A percentile compares a stretch with the other conserved stretches of the same genome.
Conservation (phyloP, 2,888 invertebrate genomes). For the Sesia apiformis region DNA sequence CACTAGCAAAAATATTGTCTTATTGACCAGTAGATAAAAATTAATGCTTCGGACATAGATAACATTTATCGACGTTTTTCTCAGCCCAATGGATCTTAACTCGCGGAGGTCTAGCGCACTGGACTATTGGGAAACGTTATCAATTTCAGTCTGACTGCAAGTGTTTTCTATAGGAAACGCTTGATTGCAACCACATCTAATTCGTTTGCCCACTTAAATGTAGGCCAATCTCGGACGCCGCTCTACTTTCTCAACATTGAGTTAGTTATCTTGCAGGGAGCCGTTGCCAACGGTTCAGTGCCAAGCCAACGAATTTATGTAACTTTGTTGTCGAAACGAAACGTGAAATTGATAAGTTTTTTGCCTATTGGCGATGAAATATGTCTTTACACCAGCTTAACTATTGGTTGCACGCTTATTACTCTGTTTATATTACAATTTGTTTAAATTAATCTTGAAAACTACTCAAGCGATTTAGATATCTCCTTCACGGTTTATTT, state of each 20-base stretch:
- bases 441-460: not conserved
- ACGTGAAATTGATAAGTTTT: constrained; percentile 32
- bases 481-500: not conserved
- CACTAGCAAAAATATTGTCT: too few relatives aligned
- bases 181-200: constrained; percentile 62
- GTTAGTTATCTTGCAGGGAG: constrained; percentile 62
- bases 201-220: constrained; percentile 51
- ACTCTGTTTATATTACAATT: too few relatives aligned
- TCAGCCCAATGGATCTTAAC: too few relatives aligned
- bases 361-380: not conserved
- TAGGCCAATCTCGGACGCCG: constrained; percentile 63
- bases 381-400: not conserved
- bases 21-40: too few relatives aligned
- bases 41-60: too few relatives aligned
- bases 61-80: too few relatives aligned
- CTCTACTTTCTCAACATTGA: constrained; percentile 66
- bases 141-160: constrained; percentile 47
- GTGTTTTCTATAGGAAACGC: constrained; percentile 55
- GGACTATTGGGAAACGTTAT: constrained; percentile 45
- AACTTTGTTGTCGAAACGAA: constrained; percentile 68
- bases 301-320: constrained; percentile 62
- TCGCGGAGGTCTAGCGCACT: not conserved
- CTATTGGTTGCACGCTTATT: too few relatives aligned
- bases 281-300: constrained; percentile 56
- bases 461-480: not conserved